Base-by-base conservation (phyloP, 2,113 vertebrate genomes). In the Aplodontia rufa region DNA sequence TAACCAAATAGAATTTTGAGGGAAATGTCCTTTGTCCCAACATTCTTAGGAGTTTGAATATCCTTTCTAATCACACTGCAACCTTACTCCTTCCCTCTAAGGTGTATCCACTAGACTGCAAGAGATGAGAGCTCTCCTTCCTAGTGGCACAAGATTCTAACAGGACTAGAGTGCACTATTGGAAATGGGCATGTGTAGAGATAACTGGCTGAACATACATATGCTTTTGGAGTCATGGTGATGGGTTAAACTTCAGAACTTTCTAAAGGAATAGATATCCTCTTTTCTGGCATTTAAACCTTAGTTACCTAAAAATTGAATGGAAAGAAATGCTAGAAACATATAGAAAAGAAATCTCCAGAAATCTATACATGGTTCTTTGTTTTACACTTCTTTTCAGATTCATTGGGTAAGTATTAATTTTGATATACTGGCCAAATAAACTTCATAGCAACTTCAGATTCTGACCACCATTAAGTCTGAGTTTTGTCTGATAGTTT, bases 351-450 rank as follows among this genome's bases (percentile, higher is more conserved):
- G 45, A 80, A 94, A 53, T 68, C 24, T 16, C 26, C 35, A 74
- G 80, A 90, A 87, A 66, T 3, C 19, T 93, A 37, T 30, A 0
- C 60, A 32, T 69, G 28, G 37, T 40, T 87, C 32, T 90, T 60
- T 95, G 10, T 93, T 83, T 92, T 94, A 49, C 1, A 12, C 68
- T 92, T 84, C 47, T 92, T 94, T 94, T 74, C 55, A 93, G 69
- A 74, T 68, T 95, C 37, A 83, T 16, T 45, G 22, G 79, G 49
- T 84, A 95, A 71, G 78, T 85, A 62, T n/a, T 72, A 45, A 42
- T 87, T 28, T 51, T 85, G 49, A 55, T 51, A 49, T 74, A 35
- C 10, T 92, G 71, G 88, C 47, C 51, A 92, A 85, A 86, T 76
- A 45, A 87, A 94, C 68, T 75, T 32, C 12, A 32, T 4, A 30